Evolutionary conservation across 2,888 invertebrate genomes (phyloP), one percentile per base, ranked within the genome.

Genomic region (Automeris io): DNA sequence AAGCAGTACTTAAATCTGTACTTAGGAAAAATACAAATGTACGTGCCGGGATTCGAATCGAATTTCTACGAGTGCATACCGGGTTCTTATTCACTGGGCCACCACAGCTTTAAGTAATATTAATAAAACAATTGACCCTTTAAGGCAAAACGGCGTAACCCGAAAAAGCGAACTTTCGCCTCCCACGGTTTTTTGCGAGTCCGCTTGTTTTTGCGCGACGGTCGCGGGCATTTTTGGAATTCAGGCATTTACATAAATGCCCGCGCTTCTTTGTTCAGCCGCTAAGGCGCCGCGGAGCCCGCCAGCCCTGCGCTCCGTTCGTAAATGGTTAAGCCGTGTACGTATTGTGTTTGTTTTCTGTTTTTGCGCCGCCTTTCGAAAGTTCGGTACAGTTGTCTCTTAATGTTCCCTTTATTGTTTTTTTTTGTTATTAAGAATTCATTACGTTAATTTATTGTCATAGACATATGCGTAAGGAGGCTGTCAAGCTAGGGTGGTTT

Each of bases 221-320:
- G 62, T 64, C 63, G 67, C 62, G 52, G 70, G 75, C 70, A 80
- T 79, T 80, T 81, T 82, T 71, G 80, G 81, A 78, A 82, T 82
- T 74, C 72, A 66, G 64, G 59, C 69, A 83, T 85, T 85, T 85
- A 81, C 85, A 83, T 85, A 85, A 82, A 83, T 82, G 60, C 80
- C 73, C 53, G 49, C 54, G 61, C 61, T 64, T 68, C 80, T 81
- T 81, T 81, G 80, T 81, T 68, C 70, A 77, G 78, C 78, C 72
- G 74, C 75, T 69, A 71, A 73, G 82, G 81, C 80, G 79, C 82
- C 81, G 80, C 71, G 52, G 60, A 63, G 58, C 51, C 47, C 48
- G 54, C 56, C 54, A 53, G 60, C 54, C 50, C 57, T 54, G 50
- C 51, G 45, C 51, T 44, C 49, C 35, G 49, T 45, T 60, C 63